Percentiles rank a stretch among this genome's conserved stretches.
Conservation (phyloP, 2,888 invertebrate species). For the Diaperis boleti region DNA sequence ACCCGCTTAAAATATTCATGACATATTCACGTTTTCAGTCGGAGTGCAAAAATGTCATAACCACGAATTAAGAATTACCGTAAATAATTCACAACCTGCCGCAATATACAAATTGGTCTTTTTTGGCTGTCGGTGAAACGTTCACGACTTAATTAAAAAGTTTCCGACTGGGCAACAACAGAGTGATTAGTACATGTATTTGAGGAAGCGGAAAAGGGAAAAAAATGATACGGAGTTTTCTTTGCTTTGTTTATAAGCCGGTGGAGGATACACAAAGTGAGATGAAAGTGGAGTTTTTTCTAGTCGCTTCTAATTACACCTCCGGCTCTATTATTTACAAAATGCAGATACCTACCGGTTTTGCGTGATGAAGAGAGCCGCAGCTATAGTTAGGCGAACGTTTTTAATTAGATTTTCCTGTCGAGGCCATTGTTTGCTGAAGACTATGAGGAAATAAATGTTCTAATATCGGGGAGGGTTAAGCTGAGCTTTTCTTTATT, state of each 20-base stretch:
- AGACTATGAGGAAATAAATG: too few species aligned
- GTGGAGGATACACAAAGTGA: slow-evolving; percentile 22
- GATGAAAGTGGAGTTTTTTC: slow-evolving; percentile 26
- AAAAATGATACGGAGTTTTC: slow-evolving; percentile 18
- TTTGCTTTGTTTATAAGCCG: slow-evolving; percentile 22
- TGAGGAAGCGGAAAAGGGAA: slow-evolving; percentile 5
- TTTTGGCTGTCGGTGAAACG: slow-evolving; percentile 4
- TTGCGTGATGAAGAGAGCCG: neutral
- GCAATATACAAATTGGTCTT: slow-evolving; percentile 4
- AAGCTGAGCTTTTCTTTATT: too few species aligned
- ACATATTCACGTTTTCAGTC: slow-evolving; percentile 12
- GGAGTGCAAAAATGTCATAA: slow-evolving; percentile 18
- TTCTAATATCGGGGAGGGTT: too few species aligned
- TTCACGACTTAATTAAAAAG: slow-evolving; percentile 38
- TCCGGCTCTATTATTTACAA: slow-evolving; percentile 29
- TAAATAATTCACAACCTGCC: slow-evolving; percentile 12
- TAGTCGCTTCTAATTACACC: slow-evolving; percentile 34
- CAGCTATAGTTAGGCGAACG: neutral
- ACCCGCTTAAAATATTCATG: slow-evolving; percentile 17
- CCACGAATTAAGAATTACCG: slow-evolving; percentile 16
- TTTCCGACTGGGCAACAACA: slow-evolving; percentile 33
- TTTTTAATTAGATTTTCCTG: neutral
- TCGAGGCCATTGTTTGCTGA: too few species aligned
- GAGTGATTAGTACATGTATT: slow-evolving; percentile 34
- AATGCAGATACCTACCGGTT: neutral